Conservation (phyloP, 2,888 invertebrate species). For the Dendrolimus houi region DNA sequence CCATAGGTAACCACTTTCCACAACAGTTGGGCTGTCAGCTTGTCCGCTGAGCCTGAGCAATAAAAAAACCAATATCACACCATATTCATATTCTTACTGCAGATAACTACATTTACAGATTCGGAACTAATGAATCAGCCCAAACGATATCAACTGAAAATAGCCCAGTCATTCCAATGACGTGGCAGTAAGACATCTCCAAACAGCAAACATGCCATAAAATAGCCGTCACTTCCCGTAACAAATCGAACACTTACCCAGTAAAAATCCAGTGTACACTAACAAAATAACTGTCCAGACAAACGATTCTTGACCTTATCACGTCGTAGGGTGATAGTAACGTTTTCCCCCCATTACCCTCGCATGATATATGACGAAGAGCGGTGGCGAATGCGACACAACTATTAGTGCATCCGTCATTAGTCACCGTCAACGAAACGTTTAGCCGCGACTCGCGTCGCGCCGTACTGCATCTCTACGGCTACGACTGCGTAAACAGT, state of each 20-base stretch:
- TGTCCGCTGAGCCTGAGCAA: too few relatives aligned
- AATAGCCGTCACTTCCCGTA: background rate
- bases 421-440: slow-evolving; percentile 68
- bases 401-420: slow-evolving; percentile 77
- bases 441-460: slow-evolving; percentile 36
- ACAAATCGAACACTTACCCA: slow-evolving; percentile 1
- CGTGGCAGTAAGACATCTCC: background rate
- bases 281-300: slow-evolving; percentile 43
- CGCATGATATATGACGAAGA: slow-evolving; percentile 60
- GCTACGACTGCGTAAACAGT: slow-evolving; percentile 46
- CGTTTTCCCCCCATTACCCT: slow-evolving; percentile 64
- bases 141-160: background rate
- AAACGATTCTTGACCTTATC: slow-evolving; percentile 64
- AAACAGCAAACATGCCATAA: background rate
- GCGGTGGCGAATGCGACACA: slow-evolving; percentile 57
- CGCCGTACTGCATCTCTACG: background rate
- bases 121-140: background rate
- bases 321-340: slow-evolving; percentile 57
- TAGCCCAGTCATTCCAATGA: background rate
- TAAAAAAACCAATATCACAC: too few relatives aligned
- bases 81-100: background rate
- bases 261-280: slow-evolving; percentile 14
- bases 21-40: too few relatives aligned
- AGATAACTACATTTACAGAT: background rate
- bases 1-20: too few relatives aligned